Evolutionary conservation across 2,888 invertebrate species (phyloP), one percentile per base, ranked within the genome.

Genomic region (Catocala fraxini): DNA sequence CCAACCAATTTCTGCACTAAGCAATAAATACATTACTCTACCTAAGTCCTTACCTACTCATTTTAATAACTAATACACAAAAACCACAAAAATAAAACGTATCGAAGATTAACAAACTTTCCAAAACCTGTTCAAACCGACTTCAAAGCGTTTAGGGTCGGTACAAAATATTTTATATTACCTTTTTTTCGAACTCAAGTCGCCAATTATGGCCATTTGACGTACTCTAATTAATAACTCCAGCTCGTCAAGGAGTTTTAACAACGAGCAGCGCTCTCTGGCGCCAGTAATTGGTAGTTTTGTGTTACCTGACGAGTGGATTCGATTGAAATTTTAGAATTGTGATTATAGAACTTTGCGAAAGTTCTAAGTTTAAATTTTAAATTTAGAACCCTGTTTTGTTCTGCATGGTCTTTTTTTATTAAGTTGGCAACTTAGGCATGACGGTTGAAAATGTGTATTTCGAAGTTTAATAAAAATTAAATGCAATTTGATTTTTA

Each of bases 81-180:
- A 48, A 34, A 9, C 25, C 11, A 51, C 12, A 51, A 51, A n/a
- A 35, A 1, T 12, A 4, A 35, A 49, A 34, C n/a, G 33, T 1
- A 39, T 11, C 80, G 74, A 77, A 39, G 35, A 39, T 39, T 39
- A 39, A 7, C 35, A 6, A 39, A 39, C 25, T 25, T 39, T 75
- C 65, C 63, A 67, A 63, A 71, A 70, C 80, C 81, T 70, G 67
- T 67, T 63, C 46, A 60, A 70, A 73, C 79, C 66, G 79, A 80
- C 62, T 64, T 46, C 7, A 12, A 49, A 54, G 15, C 45, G 4
- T 48, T 46, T 4, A 55, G 51, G 39, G 49, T 5, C 56, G 35
- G 48, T 51, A 12, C 46, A 48, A 58, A 68, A 52, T 57, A 53
- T 56, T 56, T 43, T 45, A 49, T 51, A 13, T 51, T 15, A 63